Evolutionary conservation across 2,797 vertebrate species (phyloP), one percentile per base, ranked within the genome.

Genomic region (Pantherophis vulpinus): DNA sequence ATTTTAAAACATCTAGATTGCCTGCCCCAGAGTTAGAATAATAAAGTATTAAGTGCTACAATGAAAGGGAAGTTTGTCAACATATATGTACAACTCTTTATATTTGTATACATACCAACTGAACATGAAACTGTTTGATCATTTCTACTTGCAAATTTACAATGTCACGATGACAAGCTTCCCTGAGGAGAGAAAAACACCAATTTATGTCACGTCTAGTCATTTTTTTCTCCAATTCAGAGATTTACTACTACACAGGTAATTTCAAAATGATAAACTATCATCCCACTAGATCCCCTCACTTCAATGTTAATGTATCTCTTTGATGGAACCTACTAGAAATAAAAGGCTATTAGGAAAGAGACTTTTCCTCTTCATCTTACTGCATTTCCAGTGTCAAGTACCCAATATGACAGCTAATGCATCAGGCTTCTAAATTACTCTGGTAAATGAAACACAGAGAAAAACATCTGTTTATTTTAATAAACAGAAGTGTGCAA

Each of bases 131-230:
- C 96, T 99, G 99, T 74, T 98, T 98, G 92, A 99, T 98, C 99
- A 99, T 99, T 97, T 99, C 99, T 94, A 99, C 98, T 98, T 99
- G 99, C 74, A 99, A 98, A 98, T 99, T 99, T 95, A 99, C 98
- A 92, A 99, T 98, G 96, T 99, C 99, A 95, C 98, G 97, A 96
- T 99, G 99, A 93, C 98, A 99, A 0, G 98, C 95, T 95, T 99
- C 99, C 96, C 99, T 99, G 97, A 56, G 32, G 70, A 88, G 94
- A 96, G 37, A 93, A 93, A 96, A 58, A 58, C 91, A 12, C 70
- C 83, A 66, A 87, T 93, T 93, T n/a, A 55, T 87, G 54, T 56
- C 54, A 70, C 87, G 47, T 87, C 94, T 59, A 93, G 86, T 87
- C 92, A 37, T 74, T 59, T 74, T 27, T 60, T 37, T 66, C 74